phyloP scores from a whole-genome alignment of 2,797 vertebrate genomes.

The Tragopan temminckii region DNA sequence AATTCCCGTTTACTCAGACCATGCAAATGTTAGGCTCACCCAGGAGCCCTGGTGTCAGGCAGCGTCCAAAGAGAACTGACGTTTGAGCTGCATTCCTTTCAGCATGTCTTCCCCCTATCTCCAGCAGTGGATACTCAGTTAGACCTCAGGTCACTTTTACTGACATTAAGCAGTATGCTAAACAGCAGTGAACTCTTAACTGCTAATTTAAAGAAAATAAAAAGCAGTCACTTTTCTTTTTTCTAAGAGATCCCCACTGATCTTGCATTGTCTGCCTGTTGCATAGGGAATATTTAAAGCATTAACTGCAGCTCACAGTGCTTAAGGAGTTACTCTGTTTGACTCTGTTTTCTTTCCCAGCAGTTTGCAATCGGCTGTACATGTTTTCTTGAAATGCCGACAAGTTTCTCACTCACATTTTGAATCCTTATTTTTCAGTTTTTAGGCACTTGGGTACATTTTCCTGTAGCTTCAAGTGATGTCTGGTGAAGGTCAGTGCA shows the following conservation, averaged over 20 bases:
- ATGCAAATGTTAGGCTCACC: neutral
- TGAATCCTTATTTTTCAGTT: neutral
- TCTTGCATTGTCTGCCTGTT: neutral
- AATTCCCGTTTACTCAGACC: neutral
- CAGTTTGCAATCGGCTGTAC: neutral
- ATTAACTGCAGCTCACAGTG: neutral
- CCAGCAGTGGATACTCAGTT: neutral
- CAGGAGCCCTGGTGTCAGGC: neutral
- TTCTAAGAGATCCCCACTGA: neutral
- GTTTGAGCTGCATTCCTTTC: neutral
- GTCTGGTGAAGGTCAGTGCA: constrained; percentile 37
- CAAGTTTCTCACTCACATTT: neutral
- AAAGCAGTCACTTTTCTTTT: rapidly evolving
- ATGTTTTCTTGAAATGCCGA: neutral
- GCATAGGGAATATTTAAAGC: neutral
- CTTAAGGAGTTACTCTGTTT: neutral
- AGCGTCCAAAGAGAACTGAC: neutral
- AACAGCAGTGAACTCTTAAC: neutral
- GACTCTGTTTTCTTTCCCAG: neutral
- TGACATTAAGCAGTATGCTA: neutral
- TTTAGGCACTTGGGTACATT: neutral
- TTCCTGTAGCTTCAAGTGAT: neutral
- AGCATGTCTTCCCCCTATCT: constrained; percentile 5
- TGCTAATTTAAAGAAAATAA: neutral
- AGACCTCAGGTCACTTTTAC: neutral